A percentile compares a stretch with the other conserved stretches of the same genome.
These are phyloP conservation scores for Dryoscopus gambensis DNA, from an alignment of 2,113 vertebrate species.

Conservation along the genomic window DNA sequence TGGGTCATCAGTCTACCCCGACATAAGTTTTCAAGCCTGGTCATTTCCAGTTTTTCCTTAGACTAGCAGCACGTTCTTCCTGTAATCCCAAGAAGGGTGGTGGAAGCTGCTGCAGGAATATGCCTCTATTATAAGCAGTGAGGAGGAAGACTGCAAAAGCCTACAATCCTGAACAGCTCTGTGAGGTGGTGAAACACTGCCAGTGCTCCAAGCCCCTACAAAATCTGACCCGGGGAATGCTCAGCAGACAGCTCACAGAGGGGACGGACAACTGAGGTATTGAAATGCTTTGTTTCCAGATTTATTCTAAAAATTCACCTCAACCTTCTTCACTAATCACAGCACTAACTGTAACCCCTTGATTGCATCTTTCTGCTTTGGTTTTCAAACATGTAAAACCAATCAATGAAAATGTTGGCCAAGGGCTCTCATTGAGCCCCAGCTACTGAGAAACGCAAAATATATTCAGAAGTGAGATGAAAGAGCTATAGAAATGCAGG, in stretches of 20 bases:
- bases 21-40: neutral
- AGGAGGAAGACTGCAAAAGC: neutral
- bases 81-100: neutral
- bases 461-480: neutral
- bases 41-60: neutral
- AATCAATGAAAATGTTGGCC: neutral
- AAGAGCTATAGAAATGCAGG: neutral
- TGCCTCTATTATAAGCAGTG: neutral
- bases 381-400: slow-evolving; percentile 3
- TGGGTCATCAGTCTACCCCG: neutral
- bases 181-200: neutral
- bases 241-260: neutral
- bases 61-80: neutral
- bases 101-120: neutral
- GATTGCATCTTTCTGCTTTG: slow-evolving; percentile 5
- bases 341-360: neutral
- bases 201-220: neutral
- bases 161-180: neutral
- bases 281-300: neutral
- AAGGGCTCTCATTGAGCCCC: neutral
- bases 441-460: neutral
- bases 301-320: neutral
- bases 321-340: slow-evolving; percentile 1
- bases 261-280: neutral
- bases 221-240: neutral